Conservation (phyloP, 2,888 invertebrate genomes). For the Vesta saturnalis region DNA sequence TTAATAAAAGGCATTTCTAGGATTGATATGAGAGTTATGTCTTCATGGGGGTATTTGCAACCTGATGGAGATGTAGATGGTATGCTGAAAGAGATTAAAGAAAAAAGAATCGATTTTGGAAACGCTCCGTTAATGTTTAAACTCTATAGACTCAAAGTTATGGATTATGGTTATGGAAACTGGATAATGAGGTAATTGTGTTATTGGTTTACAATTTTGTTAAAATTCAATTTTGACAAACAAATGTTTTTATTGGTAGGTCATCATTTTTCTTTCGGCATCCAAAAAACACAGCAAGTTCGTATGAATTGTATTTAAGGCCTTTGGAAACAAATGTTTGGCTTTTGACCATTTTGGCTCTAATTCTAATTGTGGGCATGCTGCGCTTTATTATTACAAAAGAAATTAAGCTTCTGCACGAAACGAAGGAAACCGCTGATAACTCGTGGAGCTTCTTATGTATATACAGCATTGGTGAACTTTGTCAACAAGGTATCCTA, state of each 20-base stretch:
- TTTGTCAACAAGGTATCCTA: constrained; percentile 56
- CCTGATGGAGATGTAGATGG: constrained; percentile 71
- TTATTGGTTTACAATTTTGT: neutral
- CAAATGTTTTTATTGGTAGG: constrained; percentile 57
- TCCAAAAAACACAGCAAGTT: constrained; percentile 69
- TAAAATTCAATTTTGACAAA: neutral
- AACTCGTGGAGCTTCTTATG: constrained; percentile 62
- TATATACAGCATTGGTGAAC: constrained; percentile 58
- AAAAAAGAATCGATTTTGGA: constrained; percentile 70
- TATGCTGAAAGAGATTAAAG: constrained; percentile 69
- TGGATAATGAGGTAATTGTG: constrained; percentile 68
- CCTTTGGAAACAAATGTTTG: constrained; percentile 70
- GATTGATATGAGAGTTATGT: constrained; percentile 61
- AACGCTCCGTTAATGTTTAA: constrained; percentile 74
- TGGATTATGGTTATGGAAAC: constrained; percentile 66
- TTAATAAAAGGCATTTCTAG: constrained; percentile 53
- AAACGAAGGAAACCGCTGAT: constrained; percentile 50
- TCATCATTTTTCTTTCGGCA: constrained; percentile 75
- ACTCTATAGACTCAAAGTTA: constrained; percentile 64
- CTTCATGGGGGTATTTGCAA: constrained; percentile 72
- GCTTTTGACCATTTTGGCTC: constrained; percentile 56
- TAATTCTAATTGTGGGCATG: constrained; percentile 46
- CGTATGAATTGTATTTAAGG: constrained; percentile 71
- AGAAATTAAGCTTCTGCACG: constrained; percentile 41
- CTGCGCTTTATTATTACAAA: constrained; percentile 48